Evolutionary conservation across 1,140 invertebrate species (phyloP).

Genomic region (Hylaeus volcanicus): DNA sequence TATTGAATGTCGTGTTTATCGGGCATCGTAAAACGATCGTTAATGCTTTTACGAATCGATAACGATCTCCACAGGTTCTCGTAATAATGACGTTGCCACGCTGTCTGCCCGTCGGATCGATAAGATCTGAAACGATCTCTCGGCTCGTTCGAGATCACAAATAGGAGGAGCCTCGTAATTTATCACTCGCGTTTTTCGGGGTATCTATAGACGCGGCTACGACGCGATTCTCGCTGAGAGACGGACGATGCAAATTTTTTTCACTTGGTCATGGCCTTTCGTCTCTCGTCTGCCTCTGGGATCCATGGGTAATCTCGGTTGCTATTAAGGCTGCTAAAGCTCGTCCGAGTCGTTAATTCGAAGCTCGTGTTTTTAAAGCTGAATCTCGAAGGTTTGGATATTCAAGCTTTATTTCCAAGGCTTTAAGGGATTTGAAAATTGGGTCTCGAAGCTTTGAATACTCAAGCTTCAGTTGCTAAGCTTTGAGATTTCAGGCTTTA

Average conservation of each 20-base stretch:
- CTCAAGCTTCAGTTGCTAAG: too few relatives aligned
- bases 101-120: constrained; percentile 48
- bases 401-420: too few relatives aligned
- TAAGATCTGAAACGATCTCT: constrained; percentile 59
- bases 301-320: too few relatives aligned
- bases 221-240: neutral
- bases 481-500: too few relatives aligned
- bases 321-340: too few relatives aligned
- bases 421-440: too few relatives aligned
- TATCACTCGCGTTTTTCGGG: constrained; percentile 22
- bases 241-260: neutral
- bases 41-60: constrained; percentile 64
- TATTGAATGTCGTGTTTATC: constrained; percentile 34
- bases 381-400: too few relatives aligned
- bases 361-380: too few relatives aligned
- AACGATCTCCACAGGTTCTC: constrained; percentile 52
- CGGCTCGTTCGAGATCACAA: constrained; percentile 50
- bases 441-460: too few relatives aligned
- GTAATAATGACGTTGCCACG: constrained; percentile 59
- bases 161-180: constrained; percentile 13
- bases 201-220: neutral
- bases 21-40: constrained; percentile 55
- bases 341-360: too few relatives aligned
- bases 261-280: too few relatives aligned
- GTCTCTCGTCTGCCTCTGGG: too few relatives aligned